These are phyloP conservation scores for Hiodon alosoides DNA, from an alignment of 2,113 vertebrate genomes.

Conservation along the genomic window DNA sequence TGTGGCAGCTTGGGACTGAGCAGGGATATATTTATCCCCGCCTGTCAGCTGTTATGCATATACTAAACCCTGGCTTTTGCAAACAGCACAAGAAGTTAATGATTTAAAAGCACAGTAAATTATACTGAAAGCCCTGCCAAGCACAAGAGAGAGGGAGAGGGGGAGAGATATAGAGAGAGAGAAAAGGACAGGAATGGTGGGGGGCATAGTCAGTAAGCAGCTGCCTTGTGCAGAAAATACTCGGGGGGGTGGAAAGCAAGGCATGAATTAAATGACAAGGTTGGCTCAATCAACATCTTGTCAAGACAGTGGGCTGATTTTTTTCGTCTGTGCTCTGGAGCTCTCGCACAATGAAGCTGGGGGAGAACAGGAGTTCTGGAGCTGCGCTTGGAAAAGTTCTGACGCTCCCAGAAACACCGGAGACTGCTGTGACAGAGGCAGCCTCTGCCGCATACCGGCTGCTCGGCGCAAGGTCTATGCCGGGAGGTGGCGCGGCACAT, in stretches of 20 bases:
- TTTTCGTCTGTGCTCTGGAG: constrained; percentile 48
- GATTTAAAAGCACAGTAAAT: constrained; percentile 66
- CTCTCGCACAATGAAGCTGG: constrained; percentile 43
- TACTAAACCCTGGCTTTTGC: constrained; percentile 47
- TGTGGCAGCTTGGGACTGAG: constrained; percentile 29
- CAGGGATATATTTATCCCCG: constrained; percentile 23
- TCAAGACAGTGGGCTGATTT: constrained; percentile 64
- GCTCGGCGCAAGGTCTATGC: neutral
- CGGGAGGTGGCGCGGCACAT: neutral
- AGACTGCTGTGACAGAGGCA: constrained; percentile 25
- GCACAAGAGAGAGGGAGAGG: constrained; percentile 33
- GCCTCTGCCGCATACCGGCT: neutral
- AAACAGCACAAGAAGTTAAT: constrained; percentile 57
- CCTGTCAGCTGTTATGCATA: constrained; percentile 41
- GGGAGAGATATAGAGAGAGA: constrained; percentile 20
- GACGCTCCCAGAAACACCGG: constrained; percentile 47
- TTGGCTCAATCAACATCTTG: constrained; percentile 68
- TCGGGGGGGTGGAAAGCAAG: constrained; percentile 50
- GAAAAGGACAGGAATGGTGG: constrained; percentile 32
- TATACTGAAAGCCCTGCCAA: constrained; percentile 58
- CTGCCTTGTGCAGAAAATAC: constrained; percentile 57
- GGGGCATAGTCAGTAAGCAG: constrained; percentile 53
- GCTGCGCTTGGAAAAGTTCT: constrained; percentile 48
- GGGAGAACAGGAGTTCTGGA: constrained; percentile 44
- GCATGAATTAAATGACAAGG: constrained; percentile 60